Conservation (phyloP, 1,140 invertebrate species). For the Coenobita brevimanus region DNA sequence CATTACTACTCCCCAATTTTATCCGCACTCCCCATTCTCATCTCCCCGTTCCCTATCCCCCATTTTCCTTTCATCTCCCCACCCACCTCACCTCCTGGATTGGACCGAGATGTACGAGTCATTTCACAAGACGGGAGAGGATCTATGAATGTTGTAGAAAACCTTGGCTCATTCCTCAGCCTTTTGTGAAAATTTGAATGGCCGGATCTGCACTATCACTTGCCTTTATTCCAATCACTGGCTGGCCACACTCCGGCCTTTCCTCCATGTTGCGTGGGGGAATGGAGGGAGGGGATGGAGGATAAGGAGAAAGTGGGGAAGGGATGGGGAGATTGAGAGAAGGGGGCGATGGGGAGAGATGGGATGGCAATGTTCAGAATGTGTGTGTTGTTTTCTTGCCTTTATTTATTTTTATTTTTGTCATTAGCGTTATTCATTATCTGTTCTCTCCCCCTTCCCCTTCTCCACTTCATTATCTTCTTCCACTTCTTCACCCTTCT, state of each 20-base stretch:
- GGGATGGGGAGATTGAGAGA: too few species aligned
- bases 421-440: too few species aligned
- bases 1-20: neutral
- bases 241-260: neutral
- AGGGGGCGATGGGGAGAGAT: too few species aligned
- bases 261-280: neutral
- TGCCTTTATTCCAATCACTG: slow-evolving; percentile 10
- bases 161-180: slow-evolving; percentile 14
- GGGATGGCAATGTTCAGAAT: too few species aligned
- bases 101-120: slow-evolving; percentile 27
- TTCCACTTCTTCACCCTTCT: too few species aligned
- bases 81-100: neutral
- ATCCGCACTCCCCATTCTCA: too few species aligned
- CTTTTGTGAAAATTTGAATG: slow-evolving; percentile 59
- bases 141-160: slow-evolving; percentile 51
- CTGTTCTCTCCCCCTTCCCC: too few species aligned
- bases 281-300: neutral
- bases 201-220: slow-evolving; percentile 12
- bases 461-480: too few species aligned
- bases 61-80: too few species aligned
- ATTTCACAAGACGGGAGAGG: slow-evolving; percentile 45
- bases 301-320: neutral
- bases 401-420: too few species aligned
- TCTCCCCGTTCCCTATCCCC: too few species aligned
- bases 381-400: too few species aligned